Evolutionary conservation across 2,113 vertebrate species (phyloP).

Genomic region (Nyctibius bracteatus): DNA sequence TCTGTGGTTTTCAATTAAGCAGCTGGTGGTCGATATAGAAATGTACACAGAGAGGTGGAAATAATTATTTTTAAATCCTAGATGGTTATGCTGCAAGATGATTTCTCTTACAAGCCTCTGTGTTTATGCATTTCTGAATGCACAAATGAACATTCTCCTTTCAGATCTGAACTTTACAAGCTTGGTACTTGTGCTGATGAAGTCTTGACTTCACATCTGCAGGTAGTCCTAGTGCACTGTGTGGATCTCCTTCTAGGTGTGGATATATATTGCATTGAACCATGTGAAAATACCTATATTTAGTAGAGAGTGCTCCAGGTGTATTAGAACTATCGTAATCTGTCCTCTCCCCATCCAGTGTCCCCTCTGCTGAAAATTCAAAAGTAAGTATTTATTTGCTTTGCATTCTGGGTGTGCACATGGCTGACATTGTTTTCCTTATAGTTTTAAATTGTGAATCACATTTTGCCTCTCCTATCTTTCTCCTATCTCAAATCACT

Average conservation of each 20-base stretch:
- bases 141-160: neutral
- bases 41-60: neutral
- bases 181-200: neutral
- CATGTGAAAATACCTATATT: neutral
- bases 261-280: neutral
- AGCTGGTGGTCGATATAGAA: neutral
- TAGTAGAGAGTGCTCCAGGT: neutral
- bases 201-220: neutral
- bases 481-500: neutral
- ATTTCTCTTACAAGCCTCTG: neutral
- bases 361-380: neutral
- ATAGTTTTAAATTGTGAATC: neutral
- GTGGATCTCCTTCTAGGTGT: neutral
- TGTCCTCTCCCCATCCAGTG: neutral
- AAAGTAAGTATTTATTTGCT: neutral
- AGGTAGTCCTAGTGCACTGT: neutral
- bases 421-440: neutral
- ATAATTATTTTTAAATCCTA: neutral
- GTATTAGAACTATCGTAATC: neutral
- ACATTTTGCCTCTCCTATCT: neutral
- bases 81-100: neutral
- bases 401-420: neutral
- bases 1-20: neutral
- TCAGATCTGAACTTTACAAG: neutral
- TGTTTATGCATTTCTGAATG: neutral